Conservation (phyloP, 2,797 vertebrate species). For the Epinephelus awoara region DNA sequence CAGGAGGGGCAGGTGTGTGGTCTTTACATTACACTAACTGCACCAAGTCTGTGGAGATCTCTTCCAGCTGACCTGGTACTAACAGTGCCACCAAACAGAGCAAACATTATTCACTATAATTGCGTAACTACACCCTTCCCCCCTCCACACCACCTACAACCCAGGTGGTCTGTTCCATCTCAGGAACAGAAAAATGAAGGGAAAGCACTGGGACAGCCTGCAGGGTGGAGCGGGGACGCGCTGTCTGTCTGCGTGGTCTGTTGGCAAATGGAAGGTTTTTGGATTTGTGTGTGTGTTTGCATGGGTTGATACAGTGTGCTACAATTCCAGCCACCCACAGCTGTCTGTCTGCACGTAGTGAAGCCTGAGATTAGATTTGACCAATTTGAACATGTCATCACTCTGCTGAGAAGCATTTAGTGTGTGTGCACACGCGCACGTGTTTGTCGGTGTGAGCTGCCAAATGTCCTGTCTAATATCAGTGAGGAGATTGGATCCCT, state of each 20-base stretch:
- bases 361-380: constrained; percentile 67
- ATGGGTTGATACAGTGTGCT: constrained; percentile 21
- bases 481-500: constrained; percentile 27
- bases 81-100: constrained; percentile 47
- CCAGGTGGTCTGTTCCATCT: constrained; percentile 39
- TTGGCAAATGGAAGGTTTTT: constrained; percentile 5
- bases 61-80: constrained; percentile 55
- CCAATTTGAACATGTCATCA: constrained; percentile 58
- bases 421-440: not conserved
- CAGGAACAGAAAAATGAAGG: constrained; percentile 4
- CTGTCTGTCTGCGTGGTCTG: constrained; percentile 11
- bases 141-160: not conserved
- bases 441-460: constrained; percentile 1
- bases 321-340: constrained; percentile 44
- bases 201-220: constrained; percentile 8
- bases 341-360: constrained; percentile 53
- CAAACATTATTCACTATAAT: constrained; percentile 34
- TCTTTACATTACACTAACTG: constrained; percentile 43
- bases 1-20: constrained; percentile 47
- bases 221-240: constrained; percentile 4
- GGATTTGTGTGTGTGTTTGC: constrained; percentile 13
- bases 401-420: constrained; percentile 37
- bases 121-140: not conserved
- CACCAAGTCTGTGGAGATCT: constrained; percentile 32
- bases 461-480: constrained; percentile 48